A percentile compares a stretch with the other conserved stretches of the same genome.
Conservation (phyloP, 2,113 vertebrate genomes). For the Megaleporinus macrocephalus region DNA sequence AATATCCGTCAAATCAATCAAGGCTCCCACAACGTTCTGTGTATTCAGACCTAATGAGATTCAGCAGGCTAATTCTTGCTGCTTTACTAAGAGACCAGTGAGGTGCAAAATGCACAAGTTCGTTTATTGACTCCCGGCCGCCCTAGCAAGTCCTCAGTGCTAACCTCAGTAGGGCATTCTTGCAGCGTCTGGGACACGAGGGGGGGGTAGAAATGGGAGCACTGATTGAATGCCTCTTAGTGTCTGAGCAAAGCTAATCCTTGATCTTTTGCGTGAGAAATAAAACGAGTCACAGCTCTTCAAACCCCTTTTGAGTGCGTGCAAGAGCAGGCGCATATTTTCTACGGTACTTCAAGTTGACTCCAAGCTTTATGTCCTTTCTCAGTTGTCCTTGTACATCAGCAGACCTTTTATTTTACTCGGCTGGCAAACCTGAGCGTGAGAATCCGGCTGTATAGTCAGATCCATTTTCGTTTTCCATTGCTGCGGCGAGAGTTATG, state of each 20-base stretch:
- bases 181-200: neutral
- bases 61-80: neutral
- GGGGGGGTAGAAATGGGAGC: neutral
- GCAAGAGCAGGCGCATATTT: conserved; percentile 21
- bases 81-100: conserved; percentile 19
- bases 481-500: too few species aligned
- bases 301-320: neutral
- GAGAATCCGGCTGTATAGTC: neutral
- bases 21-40: conserved; percentile 17
- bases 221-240: conserved; percentile 15
- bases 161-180: neutral
- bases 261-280: conserved; percentile 31
- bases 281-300: neutral
- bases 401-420: conserved; percentile 17
- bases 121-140: neutral
- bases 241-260: conserved; percentile 18
- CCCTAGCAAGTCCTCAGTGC: neutral
- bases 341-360: conserved; percentile 13
- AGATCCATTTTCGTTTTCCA: neutral
- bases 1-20: conserved; percentile 28
- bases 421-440: neutral
- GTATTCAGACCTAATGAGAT: conserved; percentile 30
- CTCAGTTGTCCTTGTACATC: conserved; percentile 9
- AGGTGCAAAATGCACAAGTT: neutral
- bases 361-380: conserved; percentile 11